These are phyloP conservation scores for Calameuta idolon DNA, from an alignment of 2,888 invertebrate genomes.

Conservation along the genomic window DNA sequence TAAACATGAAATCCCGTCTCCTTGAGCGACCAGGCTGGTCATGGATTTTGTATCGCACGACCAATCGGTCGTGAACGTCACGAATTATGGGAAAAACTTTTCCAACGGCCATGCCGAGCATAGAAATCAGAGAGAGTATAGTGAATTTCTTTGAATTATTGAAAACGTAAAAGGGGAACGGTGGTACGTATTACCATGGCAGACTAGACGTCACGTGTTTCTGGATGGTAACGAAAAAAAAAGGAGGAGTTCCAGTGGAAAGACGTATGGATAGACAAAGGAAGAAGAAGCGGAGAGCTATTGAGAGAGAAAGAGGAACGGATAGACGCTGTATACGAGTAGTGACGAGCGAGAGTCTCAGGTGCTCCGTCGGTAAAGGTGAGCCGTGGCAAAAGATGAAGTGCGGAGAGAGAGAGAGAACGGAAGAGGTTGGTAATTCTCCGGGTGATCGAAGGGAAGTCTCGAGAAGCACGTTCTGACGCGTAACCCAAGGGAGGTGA, in stretches of 20 bases:
- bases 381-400: not conserved
- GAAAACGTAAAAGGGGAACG: not conserved
- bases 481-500: not conserved
- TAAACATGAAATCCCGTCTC: not conserved
- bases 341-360: not conserved
- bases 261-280: not conserved
- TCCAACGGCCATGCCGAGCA: not conserved
- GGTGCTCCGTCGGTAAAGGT: not conserved
- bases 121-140: slow-evolving; percentile 3
- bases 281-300: not conserved
- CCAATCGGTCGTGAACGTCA: not conserved
- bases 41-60: not conserved
- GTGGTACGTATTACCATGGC: not conserved
- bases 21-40: not conserved
- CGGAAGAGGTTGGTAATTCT: not conserved
- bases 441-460: slow-evolving; percentile 13
- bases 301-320: not conserved
- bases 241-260: not conserved
- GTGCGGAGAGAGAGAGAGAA: not conserved
- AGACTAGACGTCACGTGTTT: not conserved
- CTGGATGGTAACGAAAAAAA: not conserved
- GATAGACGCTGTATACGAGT: not conserved
- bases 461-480: slow-evolving; percentile 12
- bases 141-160: not conserved
- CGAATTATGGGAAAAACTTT: not conserved